Evolutionary conservation across 1,140 invertebrate genomes (phyloP).

Genomic region (Drusus annulatus): DNA sequence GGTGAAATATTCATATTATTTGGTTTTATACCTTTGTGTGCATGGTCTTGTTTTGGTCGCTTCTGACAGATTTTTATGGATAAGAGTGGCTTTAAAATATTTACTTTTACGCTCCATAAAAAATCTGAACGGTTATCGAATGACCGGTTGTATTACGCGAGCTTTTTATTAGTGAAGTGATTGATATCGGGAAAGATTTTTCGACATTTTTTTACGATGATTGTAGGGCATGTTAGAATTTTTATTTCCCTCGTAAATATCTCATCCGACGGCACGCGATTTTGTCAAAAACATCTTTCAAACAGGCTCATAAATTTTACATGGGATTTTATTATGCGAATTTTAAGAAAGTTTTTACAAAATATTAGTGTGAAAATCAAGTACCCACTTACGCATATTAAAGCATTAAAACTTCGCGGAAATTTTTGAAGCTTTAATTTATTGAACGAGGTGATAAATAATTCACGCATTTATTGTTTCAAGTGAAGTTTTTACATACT

Average conservation of each 20-base stretch:
- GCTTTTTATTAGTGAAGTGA: conserved; percentile 28
- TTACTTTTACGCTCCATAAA: conserved; percentile 24
- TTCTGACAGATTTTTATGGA: neutral
- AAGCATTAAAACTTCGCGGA: no score
- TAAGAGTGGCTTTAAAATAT: neutral
- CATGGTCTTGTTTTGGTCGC: neutral
- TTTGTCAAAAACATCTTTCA: conserved; percentile 3
- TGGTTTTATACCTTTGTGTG: neutral
- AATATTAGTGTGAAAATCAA: no score
- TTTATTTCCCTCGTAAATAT: conserved; percentile 1
- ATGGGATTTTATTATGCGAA: neutral
- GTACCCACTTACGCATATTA: no score
- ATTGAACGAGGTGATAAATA: no score
- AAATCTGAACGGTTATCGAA: conserved; percentile 13
- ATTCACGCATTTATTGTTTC: no score
- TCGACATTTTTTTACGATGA: conserved; percentile 24
- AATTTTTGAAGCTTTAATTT: no score
- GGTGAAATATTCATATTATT: no score
- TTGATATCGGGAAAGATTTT: conserved; percentile 1
- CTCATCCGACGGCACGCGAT: neutral
- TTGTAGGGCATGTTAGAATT: neutral
- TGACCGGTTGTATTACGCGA: conserved; percentile 10
- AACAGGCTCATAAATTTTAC: neutral
- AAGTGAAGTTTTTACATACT: no score
- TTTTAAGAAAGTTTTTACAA: no score